Percentiles rank a stretch among this genome's conserved stretches.
Evolutionary conservation across 2,113 vertebrate genomes (phyloP).

Genomic region (Taurulus bubalis): DNA sequence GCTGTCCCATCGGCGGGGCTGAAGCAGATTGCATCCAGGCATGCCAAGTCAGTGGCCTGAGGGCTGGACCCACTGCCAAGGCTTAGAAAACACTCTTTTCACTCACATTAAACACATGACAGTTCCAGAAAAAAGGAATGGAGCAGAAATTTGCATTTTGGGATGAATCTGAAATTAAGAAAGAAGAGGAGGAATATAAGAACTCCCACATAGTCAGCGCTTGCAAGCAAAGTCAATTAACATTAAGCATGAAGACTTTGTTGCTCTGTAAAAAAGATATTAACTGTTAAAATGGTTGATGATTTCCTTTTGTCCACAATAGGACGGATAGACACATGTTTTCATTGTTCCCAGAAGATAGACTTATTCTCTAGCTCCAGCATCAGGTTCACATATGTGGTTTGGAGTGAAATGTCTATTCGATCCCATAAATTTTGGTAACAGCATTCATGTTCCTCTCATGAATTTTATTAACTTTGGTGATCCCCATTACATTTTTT

Average conservation of each 20-base stretch:
- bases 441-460: not conserved
- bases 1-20: slow-evolving; percentile 35
- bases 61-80: slow-evolving; percentile 18
- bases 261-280: not conserved
- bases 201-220: not conserved
- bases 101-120: slow-evolving; percentile 8
- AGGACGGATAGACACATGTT: not conserved
- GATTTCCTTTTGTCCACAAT: not conserved
- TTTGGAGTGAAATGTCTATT: not conserved
- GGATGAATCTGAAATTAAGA: slow-evolving; percentile 4
- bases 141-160: not conserved
- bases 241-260: not conserved
- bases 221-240: not conserved
- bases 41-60: slow-evolving; percentile 48
- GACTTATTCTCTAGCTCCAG: not conserved
- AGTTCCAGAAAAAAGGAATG: slow-evolving; percentile 3
- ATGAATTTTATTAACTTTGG: not conserved
- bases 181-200: too few relatives aligned
- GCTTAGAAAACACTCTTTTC: slow-evolving; percentile 9
- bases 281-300: not conserved
- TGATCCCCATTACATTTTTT: not conserved
- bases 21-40: slow-evolving; percentile 53
- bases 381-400: not conserved
- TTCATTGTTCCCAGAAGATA: not conserved
- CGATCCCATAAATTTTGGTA: not conserved